Base-by-base conservation (phyloP, 2,113 vertebrate genomes). In the Mus pahari region DNA sequence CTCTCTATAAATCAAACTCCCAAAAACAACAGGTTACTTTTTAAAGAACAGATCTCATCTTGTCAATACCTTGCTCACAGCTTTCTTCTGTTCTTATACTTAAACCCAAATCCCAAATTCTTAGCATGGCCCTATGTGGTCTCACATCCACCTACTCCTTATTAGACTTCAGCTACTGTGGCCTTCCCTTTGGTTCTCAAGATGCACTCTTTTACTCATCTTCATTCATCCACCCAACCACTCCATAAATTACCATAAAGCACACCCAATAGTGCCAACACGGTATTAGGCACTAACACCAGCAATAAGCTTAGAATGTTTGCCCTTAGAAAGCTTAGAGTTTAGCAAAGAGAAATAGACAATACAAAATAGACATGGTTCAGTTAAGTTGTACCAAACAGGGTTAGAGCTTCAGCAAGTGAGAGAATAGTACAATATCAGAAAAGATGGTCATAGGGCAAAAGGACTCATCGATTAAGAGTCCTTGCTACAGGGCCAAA, bases 101-200 rank as follows among this genome's bases (percentile, higher is more conserved):
- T 58, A 73, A 39, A 58, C 17, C n/a, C 36, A 64, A 62, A 84
- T 64, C 82, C 39, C n/a, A 82, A 82, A 68, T 39, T 45, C n/a
- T 19, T 60, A 58, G 20, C 22, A 42, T 39, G 33, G 19, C 39
- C 62, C 58, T 53, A 4, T 17, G 31, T 31, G 62, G 74, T 33
- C 60, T 89, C 86, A 87, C 48, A 75, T n/a, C 84, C 5, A 31
- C 39, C 22, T 93, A 62, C 77, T 94, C 64, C 92, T 92, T 86
- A 71, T 33, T 71, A 62, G 53, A 55, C 19, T 91, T 71, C 22
- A 53, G n/a, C 36, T 22, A 70, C n/a, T 42, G 48, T 45, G 70
- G 79, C 58, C 39, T 86, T 83, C 79, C 50, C 66, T 58, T 70
- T 7, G 1, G 31, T 74, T 84, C 62, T 60, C 68, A 58, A 48